Base-by-base conservation (phyloP, 2,113 vertebrate species). In the Cololabis saira region DNA sequence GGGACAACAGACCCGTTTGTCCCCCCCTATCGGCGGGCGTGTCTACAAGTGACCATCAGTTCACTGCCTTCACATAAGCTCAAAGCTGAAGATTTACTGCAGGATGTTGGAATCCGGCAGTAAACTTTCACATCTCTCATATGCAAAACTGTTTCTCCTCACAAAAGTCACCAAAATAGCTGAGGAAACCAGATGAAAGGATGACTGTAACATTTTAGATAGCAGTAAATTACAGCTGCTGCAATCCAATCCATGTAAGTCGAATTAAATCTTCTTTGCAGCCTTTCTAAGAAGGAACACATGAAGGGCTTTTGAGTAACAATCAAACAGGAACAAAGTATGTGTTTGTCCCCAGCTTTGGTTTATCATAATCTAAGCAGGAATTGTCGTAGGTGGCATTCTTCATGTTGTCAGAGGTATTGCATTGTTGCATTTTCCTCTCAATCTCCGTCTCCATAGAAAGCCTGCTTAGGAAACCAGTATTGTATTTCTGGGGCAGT, bases 231-330 rank as follows among this genome's bases (percentile, higher is more conserved):
- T 42, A 22, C 4, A 56, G 40, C 58, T 22, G 27, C 56, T 41
- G 19, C n/a, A 44, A 44, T 13, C 44, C 52, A 67, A 67, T 55
- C 54, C 53, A 30, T 33, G 22, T 33, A 48, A 44, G 12, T 51
- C 54, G 15, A 57, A 15, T 71, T 48, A 83, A 89, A 91, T 87
- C 87, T 68, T 27, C 81, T 90, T 84, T 87, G 48, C n/a, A 24
- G 63, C 45, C 24, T 6, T 17, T 58, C 14, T 83, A 78, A 89
- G 74, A 84, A 14, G 72, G 45, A 87, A 78, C 90, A 81, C 84
- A 89, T 88, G 85, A 84, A 42, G 50, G 66, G 67, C 43, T 72
- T 70, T 73, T 40, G 13, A 50, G 53, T 4, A 56, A 52, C 52
- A 54, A 51, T 57, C 62, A n/a, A 47, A 62, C 48, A 55, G 42